A percentile compares a stretch with the other conserved stretches of the same genome.
These are phyloP conservation scores for Meda fulgida DNA, from an alignment of 2,797 vertebrate genomes.

Conservation along the genomic window DNA sequence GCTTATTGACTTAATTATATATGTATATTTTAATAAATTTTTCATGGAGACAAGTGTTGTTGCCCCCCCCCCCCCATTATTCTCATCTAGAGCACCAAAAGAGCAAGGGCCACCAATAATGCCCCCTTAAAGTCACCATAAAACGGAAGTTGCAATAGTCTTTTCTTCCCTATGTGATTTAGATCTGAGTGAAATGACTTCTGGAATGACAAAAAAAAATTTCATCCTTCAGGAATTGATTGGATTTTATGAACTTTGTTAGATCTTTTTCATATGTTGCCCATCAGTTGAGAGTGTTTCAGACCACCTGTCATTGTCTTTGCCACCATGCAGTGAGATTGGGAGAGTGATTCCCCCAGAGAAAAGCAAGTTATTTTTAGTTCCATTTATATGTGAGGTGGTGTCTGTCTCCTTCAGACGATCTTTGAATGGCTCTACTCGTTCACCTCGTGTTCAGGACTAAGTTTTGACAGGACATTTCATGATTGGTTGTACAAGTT, in stretches of 20 bases:
- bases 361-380: conserved; percentile 50
- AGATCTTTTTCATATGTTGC: conserved; percentile 56
- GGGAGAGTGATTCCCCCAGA: conserved; percentile 45
- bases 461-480: conserved; percentile 44
- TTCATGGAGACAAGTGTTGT: too few relatives aligned
- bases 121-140: neutral
- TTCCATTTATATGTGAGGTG: conserved; percentile 38
- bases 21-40: neutral
- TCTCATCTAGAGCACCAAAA: too few relatives aligned
- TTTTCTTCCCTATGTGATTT: neutral
- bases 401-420: conserved; percentile 29
- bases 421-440: conserved; percentile 43
- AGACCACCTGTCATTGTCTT: conserved; percentile 51
- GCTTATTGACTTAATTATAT: neutral
- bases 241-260: neutral
- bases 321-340: conserved; percentile 35
- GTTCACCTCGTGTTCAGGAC: conserved; percentile 36
- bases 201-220: neutral
- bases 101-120: neutral
- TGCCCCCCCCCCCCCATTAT: too few relatives aligned
- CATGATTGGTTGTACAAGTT: conserved; percentile 19
- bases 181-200: neutral
- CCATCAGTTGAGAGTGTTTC: conserved; percentile 38
- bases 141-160: neutral
- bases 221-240: neutral